A percentile compares a stretch with the other conserved stretches of the same genome.
These are phyloP conservation scores for Phoxinus phoxinus DNA, from an alignment of 2,113 vertebrate genomes.

Conservation along the genomic window DNA sequence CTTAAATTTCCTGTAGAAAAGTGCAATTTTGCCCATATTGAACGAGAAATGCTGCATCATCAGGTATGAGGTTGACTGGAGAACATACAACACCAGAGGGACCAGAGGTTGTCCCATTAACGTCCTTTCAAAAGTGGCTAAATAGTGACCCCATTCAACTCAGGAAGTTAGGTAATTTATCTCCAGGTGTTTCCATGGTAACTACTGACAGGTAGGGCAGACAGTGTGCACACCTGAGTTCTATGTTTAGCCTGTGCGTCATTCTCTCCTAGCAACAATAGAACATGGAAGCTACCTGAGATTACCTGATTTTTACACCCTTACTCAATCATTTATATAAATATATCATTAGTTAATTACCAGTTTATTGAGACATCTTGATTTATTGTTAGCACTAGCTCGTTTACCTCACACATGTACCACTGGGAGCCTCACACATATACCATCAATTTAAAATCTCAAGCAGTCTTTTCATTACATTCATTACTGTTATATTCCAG, in stretches of 20 bases:
- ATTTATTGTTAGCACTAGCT: not conserved
- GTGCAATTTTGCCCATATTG: constrained; percentile 2
- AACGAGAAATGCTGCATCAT: constrained; percentile 15
- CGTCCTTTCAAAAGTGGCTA: constrained; percentile 34
- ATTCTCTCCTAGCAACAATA: constrained; percentile 3
- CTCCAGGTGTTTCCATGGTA: constrained; percentile 45
- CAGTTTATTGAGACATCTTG: not conserved
- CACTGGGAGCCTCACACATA: not conserved
- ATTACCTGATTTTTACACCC: not conserved
- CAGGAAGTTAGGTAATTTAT: constrained; percentile 40
- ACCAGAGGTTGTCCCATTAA: constrained; percentile 44
- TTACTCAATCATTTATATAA: not conserved
- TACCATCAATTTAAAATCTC: not conserved
- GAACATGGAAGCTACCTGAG: not conserved
- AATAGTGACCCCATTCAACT: constrained; percentile 10
- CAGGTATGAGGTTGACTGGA: not conserved
- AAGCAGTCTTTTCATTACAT: not conserved
- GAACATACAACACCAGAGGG: constrained; percentile 38
- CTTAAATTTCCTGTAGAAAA: constrained; percentile 1
- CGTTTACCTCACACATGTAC: not conserved
- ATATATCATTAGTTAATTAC: not conserved
- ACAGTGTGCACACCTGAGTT: constrained; percentile 45
- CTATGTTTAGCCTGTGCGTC: constrained; percentile 43
- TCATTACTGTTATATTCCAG: not conserved
- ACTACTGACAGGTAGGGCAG: constrained; percentile 52